Conservation (phyloP, 2,888 invertebrate genomes). For the Mythimna ferrago region DNA sequence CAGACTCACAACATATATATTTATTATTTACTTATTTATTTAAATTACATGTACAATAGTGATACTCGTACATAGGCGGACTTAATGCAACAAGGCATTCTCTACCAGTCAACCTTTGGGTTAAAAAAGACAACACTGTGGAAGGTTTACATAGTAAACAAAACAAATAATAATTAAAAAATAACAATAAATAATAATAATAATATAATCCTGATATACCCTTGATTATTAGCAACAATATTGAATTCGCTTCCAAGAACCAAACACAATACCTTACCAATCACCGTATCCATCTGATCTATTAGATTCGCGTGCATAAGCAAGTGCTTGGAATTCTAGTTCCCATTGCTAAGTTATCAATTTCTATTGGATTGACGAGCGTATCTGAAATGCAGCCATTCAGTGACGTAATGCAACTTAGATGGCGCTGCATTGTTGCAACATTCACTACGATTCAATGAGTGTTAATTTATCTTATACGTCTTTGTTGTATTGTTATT, state of each 20-base stretch:
- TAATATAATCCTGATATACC: no score
- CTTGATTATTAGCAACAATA: background rate
- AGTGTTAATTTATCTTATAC: background rate
- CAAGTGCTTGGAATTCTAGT: constrained; percentile 20
- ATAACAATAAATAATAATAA: no score
- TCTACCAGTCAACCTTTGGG: no score
- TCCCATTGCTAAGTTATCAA: constrained; percentile 11
- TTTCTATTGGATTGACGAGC: constrained; percentile 5
- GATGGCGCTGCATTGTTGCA: background rate
- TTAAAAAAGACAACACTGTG: no score
- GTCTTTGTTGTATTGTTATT: background rate
- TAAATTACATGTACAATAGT: no score
- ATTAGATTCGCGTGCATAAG: constrained; percentile 21
- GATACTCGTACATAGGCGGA: no score
- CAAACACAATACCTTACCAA: constrained; percentile 2
- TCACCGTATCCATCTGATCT: background rate
- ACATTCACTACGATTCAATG: background rate
- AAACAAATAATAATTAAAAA: no score
- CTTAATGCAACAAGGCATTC: no score
- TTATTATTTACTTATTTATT: no score
- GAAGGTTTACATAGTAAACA: no score
- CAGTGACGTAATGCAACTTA: background rate
- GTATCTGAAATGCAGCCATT: constrained; percentile 3
- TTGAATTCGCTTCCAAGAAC: background rate
- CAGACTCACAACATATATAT: no score